phyloP scores from a whole-genome alignment of 2,888 invertebrate species.

The Melanostoma mellinum region DNA sequence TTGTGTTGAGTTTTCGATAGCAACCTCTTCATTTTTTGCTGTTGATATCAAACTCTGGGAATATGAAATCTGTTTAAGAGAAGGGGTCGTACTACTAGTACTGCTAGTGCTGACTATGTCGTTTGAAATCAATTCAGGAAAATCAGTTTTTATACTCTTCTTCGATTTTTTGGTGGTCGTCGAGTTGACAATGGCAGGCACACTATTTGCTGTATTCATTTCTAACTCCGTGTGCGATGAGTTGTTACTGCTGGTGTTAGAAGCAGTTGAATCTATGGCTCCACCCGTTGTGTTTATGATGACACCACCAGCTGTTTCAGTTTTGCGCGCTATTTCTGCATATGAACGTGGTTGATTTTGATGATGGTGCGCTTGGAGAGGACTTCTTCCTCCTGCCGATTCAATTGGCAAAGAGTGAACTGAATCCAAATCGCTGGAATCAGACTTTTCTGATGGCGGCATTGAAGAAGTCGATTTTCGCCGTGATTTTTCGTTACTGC shows the following conservation, averaged over 20 bases:
- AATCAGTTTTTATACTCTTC: conserved; percentile 75
- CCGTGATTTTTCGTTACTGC: conserved; percentile 80
- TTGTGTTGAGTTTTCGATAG: conserved; percentile 9
- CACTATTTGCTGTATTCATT: conserved; percentile 30
- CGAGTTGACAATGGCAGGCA: conserved; percentile 25
- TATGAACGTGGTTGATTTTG: conserved; percentile 85
- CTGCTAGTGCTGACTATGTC: conserved; percentile 53
- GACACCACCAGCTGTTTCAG: conserved; percentile 69
- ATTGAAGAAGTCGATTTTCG: conserved; percentile 89
- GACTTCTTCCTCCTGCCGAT: conserved; percentile 76
- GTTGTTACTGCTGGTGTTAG: conserved; percentile 69
- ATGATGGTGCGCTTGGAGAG: conserved; percentile 62
- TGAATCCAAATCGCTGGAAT: conserved; percentile 91
- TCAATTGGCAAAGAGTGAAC: conserved; percentile 91
- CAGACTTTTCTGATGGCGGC: conserved; percentile 92
- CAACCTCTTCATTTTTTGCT: conserved; percentile 46
- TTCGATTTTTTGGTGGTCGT: conserved; percentile 58
- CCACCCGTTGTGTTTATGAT: conserved; percentile 9
- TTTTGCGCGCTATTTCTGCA: conserved; percentile 89
- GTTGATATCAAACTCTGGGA: conserved; percentile 76
- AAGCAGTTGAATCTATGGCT: conserved; percentile 71
- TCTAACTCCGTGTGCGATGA: conserved; percentile 74
- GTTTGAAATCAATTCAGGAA: conserved; percentile 75
- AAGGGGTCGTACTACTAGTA: conserved; percentile 50
- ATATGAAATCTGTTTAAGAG: conserved; percentile 75